Base-by-base conservation (phyloP, 2,113 vertebrate genomes). In the Zootoca vivipara region DNA sequence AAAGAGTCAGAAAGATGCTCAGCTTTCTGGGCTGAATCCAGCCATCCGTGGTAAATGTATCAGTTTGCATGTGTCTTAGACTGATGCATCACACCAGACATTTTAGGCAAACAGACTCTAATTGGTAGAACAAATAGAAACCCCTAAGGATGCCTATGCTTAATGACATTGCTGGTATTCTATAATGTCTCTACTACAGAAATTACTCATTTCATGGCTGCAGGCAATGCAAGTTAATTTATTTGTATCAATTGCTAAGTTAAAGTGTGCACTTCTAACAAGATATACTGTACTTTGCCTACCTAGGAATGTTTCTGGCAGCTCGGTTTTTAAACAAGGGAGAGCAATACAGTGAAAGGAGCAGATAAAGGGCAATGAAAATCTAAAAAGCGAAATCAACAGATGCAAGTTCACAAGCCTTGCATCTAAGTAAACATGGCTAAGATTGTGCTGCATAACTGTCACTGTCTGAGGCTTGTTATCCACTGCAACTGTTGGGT, bases 121-220 rank as follows among this genome's bases (percentile, higher is more conserved):
- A 96, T 96, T 96, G 95, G 92, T 67, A 94, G 94, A 96, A 94
- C 94, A 96, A 96, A 96, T 91, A 96, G 89, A 95, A 96, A 94
- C 87, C 90, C 92, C 93, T 1, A 90, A 94, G 92, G 92, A 95
- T 93, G 92, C 46, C 86, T 86, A 8, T 89, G 83, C 85, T 95
- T 96, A 95, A 96, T 94, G 95, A 93, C 87, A 94, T 83, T 86
- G 80, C 88, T 88, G 80, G 78, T 91, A 88, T 90, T 94, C 90
- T 85, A 89, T 93, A 93, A 83, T 0, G 0, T 85, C 87, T 91
- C 87, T 74, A 65, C 83, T 4, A 90, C 92, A 94, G 73, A 88
- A 95, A 95, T 94, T 88, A 94, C 89, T 90, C 91, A 95, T 95
- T 96, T 96, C 81, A 82, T 89, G 90, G 91, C 94, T 95, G 56